Evolutionary conservation across 2,113 vertebrate species (phyloP).

Genomic region (Macroglossus sobrinus): DNA sequence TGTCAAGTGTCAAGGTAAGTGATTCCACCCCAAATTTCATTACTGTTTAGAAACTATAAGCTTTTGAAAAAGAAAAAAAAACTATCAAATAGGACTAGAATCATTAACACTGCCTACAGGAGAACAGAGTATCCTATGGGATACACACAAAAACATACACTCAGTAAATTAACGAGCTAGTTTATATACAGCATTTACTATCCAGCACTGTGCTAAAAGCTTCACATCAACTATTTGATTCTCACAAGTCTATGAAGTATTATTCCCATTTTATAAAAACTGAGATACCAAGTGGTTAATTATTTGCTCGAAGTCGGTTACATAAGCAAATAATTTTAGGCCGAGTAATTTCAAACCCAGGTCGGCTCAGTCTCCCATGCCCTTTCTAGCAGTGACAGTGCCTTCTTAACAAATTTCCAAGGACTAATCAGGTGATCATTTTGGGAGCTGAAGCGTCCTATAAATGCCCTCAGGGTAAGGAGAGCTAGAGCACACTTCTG

Average conservation of each 20-base stretch:
- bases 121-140: not conserved
- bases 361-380: not conserved
- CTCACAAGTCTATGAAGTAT: not conserved
- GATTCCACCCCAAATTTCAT: not conserved
- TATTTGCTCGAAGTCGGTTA: not conserved
- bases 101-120: not conserved
- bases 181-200: not conserved
- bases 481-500: not conserved
- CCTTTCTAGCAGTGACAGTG: not conserved
- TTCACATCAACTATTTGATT: not conserved
- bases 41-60: not conserved
- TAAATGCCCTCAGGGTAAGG: not conserved
- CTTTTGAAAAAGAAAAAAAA: not conserved
- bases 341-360: not conserved
- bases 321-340: not conserved
- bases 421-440: not conserved
- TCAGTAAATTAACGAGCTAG: not conserved
- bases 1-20: not conserved
- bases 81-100: not conserved
- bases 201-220: not conserved
- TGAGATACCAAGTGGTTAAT: not conserved
- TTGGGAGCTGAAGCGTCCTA: not conserved
- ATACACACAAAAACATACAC: not conserved
- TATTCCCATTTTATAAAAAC: not conserved
- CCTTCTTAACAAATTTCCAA: not conserved